Conservation (phyloP, 2,113 vertebrate genomes). For the Sinocyclocheilus maitianheensis region DNA sequence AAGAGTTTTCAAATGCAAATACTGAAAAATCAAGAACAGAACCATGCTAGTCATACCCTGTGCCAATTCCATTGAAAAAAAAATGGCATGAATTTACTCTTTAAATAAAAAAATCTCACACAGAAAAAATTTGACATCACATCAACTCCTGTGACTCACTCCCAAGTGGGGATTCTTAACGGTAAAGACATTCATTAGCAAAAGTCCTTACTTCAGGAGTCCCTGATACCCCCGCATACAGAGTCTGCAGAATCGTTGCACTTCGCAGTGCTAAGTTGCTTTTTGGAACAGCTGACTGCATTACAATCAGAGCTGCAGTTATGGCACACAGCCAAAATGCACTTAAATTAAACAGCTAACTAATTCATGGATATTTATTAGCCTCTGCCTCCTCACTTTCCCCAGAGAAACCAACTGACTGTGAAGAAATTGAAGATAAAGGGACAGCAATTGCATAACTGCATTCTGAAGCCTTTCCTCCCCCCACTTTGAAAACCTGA, state of each 20-base stretch:
- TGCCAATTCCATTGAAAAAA: background rate
- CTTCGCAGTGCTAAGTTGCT: background rate
- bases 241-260: constrained; percentile 30
- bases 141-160: background rate
- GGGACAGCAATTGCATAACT: constrained; percentile 42
- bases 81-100: background rate
- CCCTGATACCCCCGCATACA: background rate
- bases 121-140: background rate
- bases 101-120: background rate
- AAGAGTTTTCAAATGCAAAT: background rate
- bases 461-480: constrained; percentile 4
- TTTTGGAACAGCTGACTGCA: constrained; percentile 10
- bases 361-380: constrained; percentile 29
- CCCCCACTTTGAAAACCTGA: constrained; percentile 50
- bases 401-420: constrained; percentile 27
- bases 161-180: background rate
- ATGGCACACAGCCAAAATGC: constrained; percentile 19
- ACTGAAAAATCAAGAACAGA: background rate
- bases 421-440: constrained; percentile 13
- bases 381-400: background rate
- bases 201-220: constrained; percentile 49
- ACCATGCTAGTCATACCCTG: background rate
- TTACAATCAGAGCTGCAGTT: constrained; percentile 32
- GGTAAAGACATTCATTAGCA: constrained; percentile 32
- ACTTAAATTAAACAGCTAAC: constrained; percentile 36